A percentile compares a stretch with the other conserved stretches of the same genome.
Conservation (phyloP, 2,888 invertebrate genomes). For the Busseola fusca region DNA sequence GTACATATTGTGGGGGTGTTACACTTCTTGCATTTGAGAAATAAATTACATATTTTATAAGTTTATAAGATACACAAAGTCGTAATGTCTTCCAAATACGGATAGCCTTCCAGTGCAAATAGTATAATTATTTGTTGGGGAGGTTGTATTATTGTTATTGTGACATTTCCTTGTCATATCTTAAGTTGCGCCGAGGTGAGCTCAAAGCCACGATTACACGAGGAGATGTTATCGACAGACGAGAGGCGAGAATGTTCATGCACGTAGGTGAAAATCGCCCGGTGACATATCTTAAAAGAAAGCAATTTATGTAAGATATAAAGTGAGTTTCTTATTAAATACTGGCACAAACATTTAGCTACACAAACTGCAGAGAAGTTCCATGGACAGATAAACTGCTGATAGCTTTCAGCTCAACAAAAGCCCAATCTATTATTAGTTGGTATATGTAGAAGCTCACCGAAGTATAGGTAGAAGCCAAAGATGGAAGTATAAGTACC, state of each 20-base stretch:
- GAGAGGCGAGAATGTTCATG: not conserved
- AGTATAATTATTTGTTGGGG: conserved; percentile 33
- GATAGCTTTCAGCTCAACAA: conserved; percentile 24
- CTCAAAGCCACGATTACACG: conserved; percentile 8
- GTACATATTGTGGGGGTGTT: conserved; percentile 40
- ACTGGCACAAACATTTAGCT: not conserved
- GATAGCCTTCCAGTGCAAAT: conserved; percentile 21
- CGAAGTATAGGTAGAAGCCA: not conserved
- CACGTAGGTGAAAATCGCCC: not conserved
- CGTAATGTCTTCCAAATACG: conserved; percentile 41
- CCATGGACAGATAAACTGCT: not conserved
- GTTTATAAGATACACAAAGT: conserved; percentile 22
- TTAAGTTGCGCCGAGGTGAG: conserved; percentile 10
- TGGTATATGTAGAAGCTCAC: conserved; percentile 16
- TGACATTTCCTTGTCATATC: conserved; percentile 37
- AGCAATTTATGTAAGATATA: not conserved
- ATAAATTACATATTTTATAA: conserved; percentile 45
- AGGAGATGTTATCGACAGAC: not conserved
- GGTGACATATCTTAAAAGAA: conserved; percentile 11
- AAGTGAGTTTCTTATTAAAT: not conserved
- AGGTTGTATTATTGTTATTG: conserved; percentile 27
- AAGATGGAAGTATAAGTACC: conserved; percentile 32
- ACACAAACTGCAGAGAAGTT: not conserved
- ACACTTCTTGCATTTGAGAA: conserved; percentile 40
- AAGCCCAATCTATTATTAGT: conserved; percentile 20